phyloP scores from a whole-genome alignment of 1,140 invertebrate genomes.

The Magallana ariakensis region DNA sequence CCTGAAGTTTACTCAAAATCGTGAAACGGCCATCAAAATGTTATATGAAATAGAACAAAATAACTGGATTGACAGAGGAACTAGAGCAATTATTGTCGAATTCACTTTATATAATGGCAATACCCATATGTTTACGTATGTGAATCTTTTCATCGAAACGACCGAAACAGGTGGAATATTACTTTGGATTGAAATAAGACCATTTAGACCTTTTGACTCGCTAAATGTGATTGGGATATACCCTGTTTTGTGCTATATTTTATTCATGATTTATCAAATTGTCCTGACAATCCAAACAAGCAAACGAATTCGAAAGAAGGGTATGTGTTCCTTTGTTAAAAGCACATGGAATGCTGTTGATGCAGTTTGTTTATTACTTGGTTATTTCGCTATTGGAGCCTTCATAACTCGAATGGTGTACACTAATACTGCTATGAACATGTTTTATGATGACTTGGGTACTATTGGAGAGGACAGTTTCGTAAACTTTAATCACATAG shows the following conservation, averaged over 20 bases:
- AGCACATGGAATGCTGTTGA: constrained; percentile 79
- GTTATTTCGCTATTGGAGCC: constrained; percentile 71
- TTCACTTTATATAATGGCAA: constrained; percentile 81
- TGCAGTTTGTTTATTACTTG: constrained; percentile 70
- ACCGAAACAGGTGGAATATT: constrained; percentile 77
- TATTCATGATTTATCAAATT: constrained; percentile 61
- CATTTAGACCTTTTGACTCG: constrained; percentile 59
- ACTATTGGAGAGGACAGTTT: constrained; percentile 51
- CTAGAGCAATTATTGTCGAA: constrained; percentile 81
- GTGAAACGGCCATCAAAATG: constrained; percentile 49
- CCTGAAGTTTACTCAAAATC: constrained; percentile 57
- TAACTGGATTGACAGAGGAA: constrained; percentile 80
- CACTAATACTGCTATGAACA: constrained; percentile 39
- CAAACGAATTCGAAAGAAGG: constrained; percentile 56
- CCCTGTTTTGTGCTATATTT: constrained; percentile 63
- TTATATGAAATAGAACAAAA: constrained; percentile 74
- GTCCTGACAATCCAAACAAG: constrained; percentile 54
- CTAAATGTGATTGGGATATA: constrained; percentile 58
- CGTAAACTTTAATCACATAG: constrained; percentile 67
- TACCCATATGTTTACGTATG: constrained; percentile 61
- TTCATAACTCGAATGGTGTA: constrained; percentile 65
- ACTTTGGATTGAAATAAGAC: constrained; percentile 51
- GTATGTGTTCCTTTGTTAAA: constrained; percentile 66
- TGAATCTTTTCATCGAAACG: constrained; percentile 74
- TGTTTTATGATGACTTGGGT: constrained; percentile 48